These are phyloP conservation scores for Elegia similella DNA, from an alignment of 2,888 invertebrate genomes.

Conservation along the genomic window DNA sequence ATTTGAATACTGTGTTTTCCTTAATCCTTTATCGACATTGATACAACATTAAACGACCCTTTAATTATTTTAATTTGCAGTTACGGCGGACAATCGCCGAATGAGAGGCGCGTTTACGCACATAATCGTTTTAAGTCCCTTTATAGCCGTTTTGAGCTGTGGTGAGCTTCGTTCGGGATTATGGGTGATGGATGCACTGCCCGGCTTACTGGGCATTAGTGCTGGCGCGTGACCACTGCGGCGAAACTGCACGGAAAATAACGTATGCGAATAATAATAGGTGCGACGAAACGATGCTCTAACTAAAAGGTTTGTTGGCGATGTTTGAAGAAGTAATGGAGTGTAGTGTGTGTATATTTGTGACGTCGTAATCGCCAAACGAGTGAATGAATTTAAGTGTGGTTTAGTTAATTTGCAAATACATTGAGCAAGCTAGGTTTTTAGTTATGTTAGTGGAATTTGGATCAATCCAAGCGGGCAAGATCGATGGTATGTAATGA, in stretches of 20 bases:
- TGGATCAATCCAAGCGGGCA: too few relatives aligned
- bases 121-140: conserved; percentile 60
- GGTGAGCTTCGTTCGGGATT: conserved; percentile 57
- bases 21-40: conserved; percentile 1
- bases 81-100: conserved; percentile 45
- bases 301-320: not conserved
- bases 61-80: conserved; percentile 38
- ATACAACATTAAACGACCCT: not conserved
- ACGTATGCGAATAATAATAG: conserved; percentile 13
- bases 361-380: too few relatives aligned
- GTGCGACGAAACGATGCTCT: not conserved
- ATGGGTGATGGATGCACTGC: conserved; percentile 64
- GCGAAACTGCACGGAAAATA: conserved; percentile 23
- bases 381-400: too few relatives aligned
- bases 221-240: conserved; percentile 38
- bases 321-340: not conserved
- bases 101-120: conserved; percentile 54
- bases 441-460: too few relatives aligned
- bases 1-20: not conserved
- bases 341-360: too few relatives aligned
- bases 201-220: conserved; percentile 52
- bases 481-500: too few relatives aligned
- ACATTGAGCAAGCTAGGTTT: too few relatives aligned
- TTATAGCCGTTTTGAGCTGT: conserved; percentile 60
- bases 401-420: too few relatives aligned